These are phyloP conservation scores for Ibycter americanus DNA, from an alignment of 2,797 vertebrate genomes.

Conservation along the genomic window DNA sequence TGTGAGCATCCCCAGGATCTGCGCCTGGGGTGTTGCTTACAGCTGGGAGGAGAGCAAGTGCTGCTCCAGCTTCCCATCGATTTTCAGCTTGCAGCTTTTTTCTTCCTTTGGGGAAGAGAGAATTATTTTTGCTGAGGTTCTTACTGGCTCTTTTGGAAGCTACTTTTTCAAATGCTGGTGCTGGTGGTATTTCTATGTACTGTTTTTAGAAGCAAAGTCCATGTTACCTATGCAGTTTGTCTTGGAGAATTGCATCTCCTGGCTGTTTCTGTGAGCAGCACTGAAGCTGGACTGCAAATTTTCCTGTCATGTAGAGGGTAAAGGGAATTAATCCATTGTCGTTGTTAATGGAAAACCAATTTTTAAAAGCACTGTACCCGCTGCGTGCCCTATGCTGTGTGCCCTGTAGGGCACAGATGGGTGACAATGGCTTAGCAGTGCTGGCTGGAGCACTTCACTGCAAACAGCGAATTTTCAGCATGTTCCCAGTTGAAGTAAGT, in stretches of 20 bases:
- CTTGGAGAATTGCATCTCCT: not conserved
- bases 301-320: not conserved
- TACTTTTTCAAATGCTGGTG: not conserved
- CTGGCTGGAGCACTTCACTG: not conserved
- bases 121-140: not conserved
- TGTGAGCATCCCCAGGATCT: accelerated
- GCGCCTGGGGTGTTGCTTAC: not conserved
- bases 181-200: not conserved
- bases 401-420: not conserved
- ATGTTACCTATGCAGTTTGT: not conserved
- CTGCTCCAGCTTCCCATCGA: not conserved
- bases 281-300: not conserved
- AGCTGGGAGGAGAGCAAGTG: not conserved
- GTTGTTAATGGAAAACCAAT: not conserved
- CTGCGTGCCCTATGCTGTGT: not conserved
- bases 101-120: not conserved
- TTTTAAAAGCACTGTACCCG: not conserved
- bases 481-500: not conserved
- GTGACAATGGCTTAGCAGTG: not conserved
- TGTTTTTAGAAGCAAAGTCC: not conserved
- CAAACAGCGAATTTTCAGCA: not conserved
- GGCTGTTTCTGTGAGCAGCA: not conserved
- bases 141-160: not conserved
- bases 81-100: not conserved
- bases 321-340: not conserved